Evolutionary conservation across 2,888 invertebrate species (phyloP), one percentile per base, ranked within the genome.

Genomic region (Acronicta leporina): DNA sequence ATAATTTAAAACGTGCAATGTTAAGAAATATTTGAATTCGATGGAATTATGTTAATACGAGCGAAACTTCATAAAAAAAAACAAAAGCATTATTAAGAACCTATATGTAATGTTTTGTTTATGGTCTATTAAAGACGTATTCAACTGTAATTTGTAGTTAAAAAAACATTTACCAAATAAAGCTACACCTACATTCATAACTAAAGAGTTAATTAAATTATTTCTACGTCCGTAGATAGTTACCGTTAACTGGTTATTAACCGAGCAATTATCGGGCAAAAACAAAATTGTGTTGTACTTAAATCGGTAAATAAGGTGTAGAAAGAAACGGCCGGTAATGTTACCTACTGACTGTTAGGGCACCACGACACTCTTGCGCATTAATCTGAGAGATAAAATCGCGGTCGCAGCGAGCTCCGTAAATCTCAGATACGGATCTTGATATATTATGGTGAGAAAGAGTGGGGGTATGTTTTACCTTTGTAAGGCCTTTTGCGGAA

Each of bases 361-460:
- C 80, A 77, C 81, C 83, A 82, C 82, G 81, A 82, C 83, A 82
- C 86, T 81, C 85, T 68, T 68, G 83, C 85, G 87, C 92, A 92
- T 92, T 92, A 91, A 93, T 92, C 92, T 90, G 84, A 73, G 62
- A 89, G 91, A 92, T 93, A 93, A 87, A 86, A 92, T 92, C 92
- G 81, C 80, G 84, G 84, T 75, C 80, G 80, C 80, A 82, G 75
- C 80, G 82, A 82, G 85, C 85, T 82, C 82, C 85, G 89, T 92
- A 92, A 90, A 89, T 91, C 92, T 87, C 80, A 87, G 94, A 94
- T 94, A 93, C 81, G 63, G 77, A 91, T 92, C 92, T 91, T 88
- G 90, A 89, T 89, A 86, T 89, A 88, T 84, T 89, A 88, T 84
- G 78, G 67, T 42, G 66, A 74, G 56, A 70, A 62, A 69, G 68